These are phyloP conservation scores for Delichon dasypus DNA, from an alignment of 2,797 vertebrate species.

Conservation along the genomic window DNA sequence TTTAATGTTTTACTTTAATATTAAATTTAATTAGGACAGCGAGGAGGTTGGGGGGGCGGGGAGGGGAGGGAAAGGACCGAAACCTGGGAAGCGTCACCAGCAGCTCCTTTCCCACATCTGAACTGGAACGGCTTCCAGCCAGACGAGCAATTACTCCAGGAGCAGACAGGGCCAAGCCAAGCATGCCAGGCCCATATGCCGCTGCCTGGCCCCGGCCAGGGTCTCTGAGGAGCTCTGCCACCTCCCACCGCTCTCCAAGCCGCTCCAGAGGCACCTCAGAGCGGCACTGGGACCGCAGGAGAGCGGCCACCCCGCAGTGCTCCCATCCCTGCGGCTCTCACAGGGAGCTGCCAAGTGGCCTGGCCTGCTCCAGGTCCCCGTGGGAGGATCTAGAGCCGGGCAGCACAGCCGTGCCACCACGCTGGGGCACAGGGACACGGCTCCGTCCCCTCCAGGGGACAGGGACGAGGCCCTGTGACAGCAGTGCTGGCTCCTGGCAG, in stretches of 20 bases:
- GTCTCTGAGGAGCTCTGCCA: background rate
- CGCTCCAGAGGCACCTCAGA: background rate
- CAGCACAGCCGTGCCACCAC: background rate
- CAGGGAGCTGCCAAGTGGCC: background rate
- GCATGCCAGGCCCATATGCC: slow-evolving; percentile 60
- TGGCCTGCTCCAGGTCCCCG: background rate
- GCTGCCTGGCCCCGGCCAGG: background rate
- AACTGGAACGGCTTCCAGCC: slow-evolving; percentile 53
- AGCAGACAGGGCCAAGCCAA: slow-evolving; percentile 21
- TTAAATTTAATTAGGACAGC: slow-evolving; percentile 70
- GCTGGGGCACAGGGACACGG: background rate
- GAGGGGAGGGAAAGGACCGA: background rate
- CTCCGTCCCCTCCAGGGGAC: background rate
- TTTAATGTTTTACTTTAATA: slow-evolving; percentile 65
- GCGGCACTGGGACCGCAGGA: background rate
- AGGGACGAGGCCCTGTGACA: background rate
- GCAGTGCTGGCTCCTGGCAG: too few relatives aligned
- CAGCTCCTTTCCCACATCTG: slow-evolving; percentile 54
- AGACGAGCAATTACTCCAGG: slow-evolving; percentile 63
- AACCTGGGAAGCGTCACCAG: slow-evolving; percentile 47
- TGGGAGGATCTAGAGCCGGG: background rate
- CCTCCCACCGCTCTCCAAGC: background rate
- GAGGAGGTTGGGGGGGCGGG: slow-evolving; percentile 16
- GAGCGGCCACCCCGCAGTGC: fast-evolving
- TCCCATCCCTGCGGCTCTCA: background rate